Evolutionary conservation across 30 jellyfish, hydroid and myxozoan genomes (phyloP).

Genomic region (Mastigias papua): DNA sequence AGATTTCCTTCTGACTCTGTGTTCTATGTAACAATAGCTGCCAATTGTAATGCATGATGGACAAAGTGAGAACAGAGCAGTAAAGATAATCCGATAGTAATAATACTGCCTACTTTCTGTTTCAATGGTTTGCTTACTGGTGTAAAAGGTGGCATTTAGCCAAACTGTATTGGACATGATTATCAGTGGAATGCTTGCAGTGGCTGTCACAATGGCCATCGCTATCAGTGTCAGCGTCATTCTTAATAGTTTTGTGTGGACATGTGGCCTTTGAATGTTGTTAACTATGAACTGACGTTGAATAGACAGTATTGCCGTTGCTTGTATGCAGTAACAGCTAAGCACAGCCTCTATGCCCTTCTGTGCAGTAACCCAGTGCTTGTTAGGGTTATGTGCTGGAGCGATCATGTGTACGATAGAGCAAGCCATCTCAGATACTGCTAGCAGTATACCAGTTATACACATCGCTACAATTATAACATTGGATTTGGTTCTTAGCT

Average conservation of each 20-base stretch:
- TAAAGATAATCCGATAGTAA: not conserved
- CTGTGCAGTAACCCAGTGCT: conserved; percentile 23
- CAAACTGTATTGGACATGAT: not conserved
- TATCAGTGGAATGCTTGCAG: conserved; percentile 15
- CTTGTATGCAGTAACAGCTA: conserved; percentile 29
- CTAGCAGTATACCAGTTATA: conserved; percentile 17
- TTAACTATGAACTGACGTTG: conserved; percentile 42
- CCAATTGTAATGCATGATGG: conserved; percentile 20
- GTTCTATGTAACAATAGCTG: conserved; percentile 27
- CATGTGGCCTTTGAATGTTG: conserved; percentile 28
- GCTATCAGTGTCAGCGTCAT: not conserved
- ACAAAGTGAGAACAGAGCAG: not conserved
- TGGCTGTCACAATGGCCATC: not conserved
- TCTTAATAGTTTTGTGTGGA: conserved; percentile 25
- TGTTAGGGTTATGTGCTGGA: not conserved
- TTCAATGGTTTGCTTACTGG: not conserved
- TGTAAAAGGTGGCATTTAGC: conserved; percentile 14
- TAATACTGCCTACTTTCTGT: not conserved
- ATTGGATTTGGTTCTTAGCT: conserved; percentile 42
- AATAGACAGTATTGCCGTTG: conserved; percentile 34
- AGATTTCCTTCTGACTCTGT: conserved; percentile 5
- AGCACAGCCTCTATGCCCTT: conserved; percentile 17
- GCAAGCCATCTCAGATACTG: conserved; percentile 15
- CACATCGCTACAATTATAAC: conserved; percentile 36
- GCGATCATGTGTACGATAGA: not conserved